Evolutionary conservation across 2,888 invertebrate species (phyloP).

Genomic region (Xylophagus ater): DNA sequence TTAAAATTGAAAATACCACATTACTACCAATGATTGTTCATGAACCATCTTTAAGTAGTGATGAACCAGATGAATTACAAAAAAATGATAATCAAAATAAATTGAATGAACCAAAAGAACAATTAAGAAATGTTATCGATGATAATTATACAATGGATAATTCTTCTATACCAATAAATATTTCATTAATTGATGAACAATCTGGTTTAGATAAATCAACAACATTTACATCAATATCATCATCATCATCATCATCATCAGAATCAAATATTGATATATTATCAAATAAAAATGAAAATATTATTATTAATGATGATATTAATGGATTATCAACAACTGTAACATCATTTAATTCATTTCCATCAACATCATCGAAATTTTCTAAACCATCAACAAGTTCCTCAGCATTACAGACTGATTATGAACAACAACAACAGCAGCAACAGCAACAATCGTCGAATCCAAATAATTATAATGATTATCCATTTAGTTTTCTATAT

Average conservation of each 20-base stretch:
- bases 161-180: too few species aligned
- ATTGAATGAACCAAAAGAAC: background rate
- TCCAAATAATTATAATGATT: constrained; percentile 21
- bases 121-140: too few species aligned
- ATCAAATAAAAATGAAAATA: too few species aligned
- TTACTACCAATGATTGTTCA: constrained; percentile 13
- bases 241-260: constrained; percentile 10
- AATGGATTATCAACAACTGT: too few species aligned
- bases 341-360: constrained; percentile 5
- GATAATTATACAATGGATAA: too few species aligned
- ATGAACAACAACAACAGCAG: constrained; percentile 12
- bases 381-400: constrained; percentile 17
- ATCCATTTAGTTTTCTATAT: constrained; percentile 28
- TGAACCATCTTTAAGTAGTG: constrained; percentile 10
- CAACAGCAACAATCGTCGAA: background rate
- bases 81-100: background rate
- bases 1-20: constrained; percentile 7
- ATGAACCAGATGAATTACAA: constrained; percentile 9
- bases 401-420: constrained; percentile 14
- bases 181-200: too few species aligned
- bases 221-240: constrained; percentile 14
- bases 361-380: constrained; percentile 10
- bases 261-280: too few species aligned
- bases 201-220: too few species aligned
- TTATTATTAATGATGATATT: too few species aligned